A percentile compares a stretch with the other conserved stretches of the same genome.
These are phyloP conservation scores for Heteromyza rotundicornis DNA, from an alignment of 2,888 invertebrate species.

Conservation along the genomic window DNA sequence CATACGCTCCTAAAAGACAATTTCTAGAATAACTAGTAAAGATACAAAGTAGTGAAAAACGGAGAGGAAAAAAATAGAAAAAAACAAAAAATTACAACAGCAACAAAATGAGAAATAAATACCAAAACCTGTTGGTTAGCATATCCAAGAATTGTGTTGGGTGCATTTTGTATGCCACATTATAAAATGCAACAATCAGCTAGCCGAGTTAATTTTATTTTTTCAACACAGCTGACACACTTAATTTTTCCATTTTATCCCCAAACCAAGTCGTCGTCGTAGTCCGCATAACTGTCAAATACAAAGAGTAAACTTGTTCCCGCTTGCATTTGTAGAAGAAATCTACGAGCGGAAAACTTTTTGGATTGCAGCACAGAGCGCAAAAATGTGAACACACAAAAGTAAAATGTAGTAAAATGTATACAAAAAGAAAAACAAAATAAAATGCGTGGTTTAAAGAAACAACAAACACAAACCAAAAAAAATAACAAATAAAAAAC, in stretches of 20 bases:
- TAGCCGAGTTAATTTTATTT: no score
- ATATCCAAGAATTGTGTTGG: constrained; percentile 5
- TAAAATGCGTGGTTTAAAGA: constrained; percentile 11
- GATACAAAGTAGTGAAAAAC: neutral
- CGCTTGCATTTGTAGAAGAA: no score
- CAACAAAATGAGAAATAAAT: neutral
- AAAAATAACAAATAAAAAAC: neutral
- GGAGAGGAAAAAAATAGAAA: no score
- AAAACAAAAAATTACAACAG: neutral
- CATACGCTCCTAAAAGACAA: no score
- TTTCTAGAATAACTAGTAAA: neutral
- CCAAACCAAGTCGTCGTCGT: no score
- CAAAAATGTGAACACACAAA: neutral
- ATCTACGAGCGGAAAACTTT: no score
- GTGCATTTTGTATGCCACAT: neutral
- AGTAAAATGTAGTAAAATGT: neutral
- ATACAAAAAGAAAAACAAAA: neutral
- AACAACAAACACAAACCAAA: neutral
- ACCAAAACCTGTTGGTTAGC: constrained; percentile 1
- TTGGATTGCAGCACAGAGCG: neutral
- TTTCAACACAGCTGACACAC: constrained; percentile 12
- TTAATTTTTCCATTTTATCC: constrained; percentile 1
- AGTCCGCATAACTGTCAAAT: constrained; percentile 10
- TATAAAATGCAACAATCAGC: neutral
- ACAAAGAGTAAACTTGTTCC: neutral